Evolutionary conservation across 2,797 vertebrate genomes (phyloP).

Genomic region (Pteropus rufus): DNA sequence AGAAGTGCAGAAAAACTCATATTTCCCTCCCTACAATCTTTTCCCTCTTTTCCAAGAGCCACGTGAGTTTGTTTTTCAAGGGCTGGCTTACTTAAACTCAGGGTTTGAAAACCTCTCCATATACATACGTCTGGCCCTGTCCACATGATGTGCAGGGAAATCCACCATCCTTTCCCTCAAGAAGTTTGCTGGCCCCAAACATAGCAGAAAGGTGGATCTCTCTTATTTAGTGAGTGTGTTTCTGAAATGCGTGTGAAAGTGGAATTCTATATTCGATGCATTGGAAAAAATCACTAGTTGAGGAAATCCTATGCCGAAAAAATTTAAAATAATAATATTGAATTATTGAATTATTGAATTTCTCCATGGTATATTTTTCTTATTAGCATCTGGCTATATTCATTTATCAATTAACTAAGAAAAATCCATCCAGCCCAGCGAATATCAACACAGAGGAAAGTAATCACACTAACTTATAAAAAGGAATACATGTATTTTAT

Average conservation of each 20-base stretch:
- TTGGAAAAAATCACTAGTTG: background rate
- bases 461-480: conserved; percentile 18
- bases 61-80: background rate
- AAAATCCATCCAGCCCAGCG: background rate
- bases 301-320: conserved; percentile 5
- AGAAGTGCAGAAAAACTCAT: background rate
- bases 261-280: background rate
- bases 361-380: conserved; percentile 16
- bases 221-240: conserved; percentile 23
- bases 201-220: background rate
- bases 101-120: background rate
- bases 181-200: background rate
- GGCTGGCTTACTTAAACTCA: background rate
- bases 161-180: background rate
- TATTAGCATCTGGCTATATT: background rate
- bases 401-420: conserved; percentile 33
- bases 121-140: background rate
- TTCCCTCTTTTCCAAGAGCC: background rate
- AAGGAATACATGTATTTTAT: background rate
- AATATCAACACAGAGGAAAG: background rate
- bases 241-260: background rate
- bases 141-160: background rate
- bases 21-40: background rate
- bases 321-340: conserved; percentile 7
- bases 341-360: background rate